Evolutionary conservation across 2,888 invertebrate species (phyloP).

Genomic region (Pollenia amentaria): DNA sequence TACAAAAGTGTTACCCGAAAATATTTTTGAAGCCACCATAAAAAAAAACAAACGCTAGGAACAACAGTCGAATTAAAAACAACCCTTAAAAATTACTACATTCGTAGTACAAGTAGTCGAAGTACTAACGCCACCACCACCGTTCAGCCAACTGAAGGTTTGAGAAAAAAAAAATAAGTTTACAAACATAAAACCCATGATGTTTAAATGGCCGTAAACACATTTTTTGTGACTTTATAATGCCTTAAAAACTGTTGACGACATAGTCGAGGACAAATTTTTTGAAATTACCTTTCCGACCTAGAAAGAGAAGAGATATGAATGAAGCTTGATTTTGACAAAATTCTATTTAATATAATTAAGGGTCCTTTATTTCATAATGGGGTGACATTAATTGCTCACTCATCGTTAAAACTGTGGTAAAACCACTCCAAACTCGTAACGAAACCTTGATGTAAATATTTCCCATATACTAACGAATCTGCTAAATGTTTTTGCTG

Average conservation of each 20-base stretch:
- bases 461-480: constrained; percentile 74
- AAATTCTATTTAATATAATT: constrained; percentile 84
- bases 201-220: constrained; percentile 75
- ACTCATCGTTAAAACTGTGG: constrained; percentile 77
- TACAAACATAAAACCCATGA: constrained; percentile 43
- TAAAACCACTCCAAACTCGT: constrained; percentile 69
- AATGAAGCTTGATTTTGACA: constrained; percentile 74
- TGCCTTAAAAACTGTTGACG: constrained; percentile 70
- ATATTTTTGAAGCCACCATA: constrained; percentile 13
- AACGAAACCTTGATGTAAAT: constrained; percentile 76
- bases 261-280: constrained; percentile 67
- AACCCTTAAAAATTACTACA: constrained; percentile 68
- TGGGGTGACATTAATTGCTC: constrained; percentile 85
- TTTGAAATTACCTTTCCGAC: constrained; percentile 52
- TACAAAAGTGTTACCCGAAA: constrained; percentile 56
- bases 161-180: constrained; percentile 9
- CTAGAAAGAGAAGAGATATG: constrained; percentile 13
- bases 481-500: constrained; percentile 18
- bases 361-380: constrained; percentile 84
- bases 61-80: constrained; percentile 38
- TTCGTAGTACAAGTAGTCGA: too few relatives aligned
- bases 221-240: constrained; percentile 76
- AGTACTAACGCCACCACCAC: constrained; percentile 27
- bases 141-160: constrained; percentile 10
- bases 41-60: neutral